A percentile compares a stretch with the other conserved stretches of the same genome.
Evolutionary conservation across 2,888 invertebrate genomes (phyloP).

Genomic region (Dynastes grantii): DNA sequence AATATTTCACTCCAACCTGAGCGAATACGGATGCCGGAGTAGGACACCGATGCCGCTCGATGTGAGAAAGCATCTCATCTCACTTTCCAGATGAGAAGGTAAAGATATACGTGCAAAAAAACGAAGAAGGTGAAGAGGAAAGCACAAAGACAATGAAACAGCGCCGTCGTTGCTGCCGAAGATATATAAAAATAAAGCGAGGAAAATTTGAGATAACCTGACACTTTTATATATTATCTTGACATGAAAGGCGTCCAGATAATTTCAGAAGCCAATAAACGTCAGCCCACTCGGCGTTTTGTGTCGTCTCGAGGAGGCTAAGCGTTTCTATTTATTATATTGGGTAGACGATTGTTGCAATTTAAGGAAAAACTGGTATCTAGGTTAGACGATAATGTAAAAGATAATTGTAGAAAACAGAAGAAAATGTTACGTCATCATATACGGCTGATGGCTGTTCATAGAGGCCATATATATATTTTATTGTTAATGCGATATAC

Average conservation of each 20-base stretch:
- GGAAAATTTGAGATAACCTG: slow-evolving; percentile 37
- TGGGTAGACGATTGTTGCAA: background rate
- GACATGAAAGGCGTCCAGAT: slow-evolving; percentile 33
- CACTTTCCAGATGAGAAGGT: slow-evolving; percentile 17
- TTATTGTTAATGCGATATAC: too few species aligned
- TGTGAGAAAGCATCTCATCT: slow-evolving; percentile 8
- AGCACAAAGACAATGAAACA: slow-evolving; percentile 35
- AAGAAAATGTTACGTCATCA: too few species aligned
- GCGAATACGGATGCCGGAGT: slow-evolving; percentile 12
- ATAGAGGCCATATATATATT: too few species aligned
- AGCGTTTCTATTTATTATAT: slow-evolving; percentile 1
- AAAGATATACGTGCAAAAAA: slow-evolving; percentile 7
- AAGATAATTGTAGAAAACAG: background rate
- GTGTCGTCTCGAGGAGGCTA: background rate
- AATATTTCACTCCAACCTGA: slow-evolving; percentile 35
- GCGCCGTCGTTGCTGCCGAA: slow-evolving; percentile 1
- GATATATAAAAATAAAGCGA: slow-evolving; percentile 28
- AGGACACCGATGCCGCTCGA: background rate
- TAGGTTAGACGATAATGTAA: background rate
- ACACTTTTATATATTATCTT: slow-evolving; percentile 41
- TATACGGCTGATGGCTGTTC: too few species aligned
- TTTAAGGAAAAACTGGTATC: background rate
- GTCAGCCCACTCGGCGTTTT: slow-evolving; percentile 19
- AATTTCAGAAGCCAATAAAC: slow-evolving; percentile 43
- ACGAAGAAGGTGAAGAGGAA: background rate